phyloP scores from a whole-genome alignment of 2,113 vertebrate species.

The Cyprinus carpio region DNA sequence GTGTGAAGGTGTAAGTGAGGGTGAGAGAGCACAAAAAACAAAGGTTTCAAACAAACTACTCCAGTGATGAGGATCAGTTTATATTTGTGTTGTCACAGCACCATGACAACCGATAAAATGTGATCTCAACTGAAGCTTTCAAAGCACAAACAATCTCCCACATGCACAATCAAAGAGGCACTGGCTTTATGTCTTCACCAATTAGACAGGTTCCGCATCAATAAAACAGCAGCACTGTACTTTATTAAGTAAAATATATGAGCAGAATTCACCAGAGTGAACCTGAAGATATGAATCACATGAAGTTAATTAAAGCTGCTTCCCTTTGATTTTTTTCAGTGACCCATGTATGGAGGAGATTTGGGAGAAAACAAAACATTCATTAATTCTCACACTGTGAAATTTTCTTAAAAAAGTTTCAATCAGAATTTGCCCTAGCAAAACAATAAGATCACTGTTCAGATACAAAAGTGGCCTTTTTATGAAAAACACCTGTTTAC shows the following conservation, averaged over 20 bases:
- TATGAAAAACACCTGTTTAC: too few species aligned
- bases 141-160: too few species aligned
- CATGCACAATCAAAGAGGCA: neutral
- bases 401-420: too few species aligned
- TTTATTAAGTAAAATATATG: slow-evolving; percentile 18
- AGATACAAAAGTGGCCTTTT: too few species aligned
- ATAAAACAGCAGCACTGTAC: neutral
- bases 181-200: neutral
- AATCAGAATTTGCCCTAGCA: too few species aligned
- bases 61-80: neutral
- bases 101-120: neutral
- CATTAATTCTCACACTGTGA: too few species aligned
- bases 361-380: too few species aligned
- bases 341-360: too few species aligned
- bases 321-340: too few species aligned
- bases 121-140: neutral
- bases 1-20: neutral
- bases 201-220: neutral
- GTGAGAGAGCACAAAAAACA: neutral
- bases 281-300: neutral
- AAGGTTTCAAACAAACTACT: neutral
- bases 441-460: too few species aligned
- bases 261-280: slow-evolving; percentile 8
- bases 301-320: too few species aligned
- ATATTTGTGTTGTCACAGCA: neutral